phyloP scores from a whole-genome alignment of 2,797 vertebrate species.

The Nothura maculosa region DNA sequence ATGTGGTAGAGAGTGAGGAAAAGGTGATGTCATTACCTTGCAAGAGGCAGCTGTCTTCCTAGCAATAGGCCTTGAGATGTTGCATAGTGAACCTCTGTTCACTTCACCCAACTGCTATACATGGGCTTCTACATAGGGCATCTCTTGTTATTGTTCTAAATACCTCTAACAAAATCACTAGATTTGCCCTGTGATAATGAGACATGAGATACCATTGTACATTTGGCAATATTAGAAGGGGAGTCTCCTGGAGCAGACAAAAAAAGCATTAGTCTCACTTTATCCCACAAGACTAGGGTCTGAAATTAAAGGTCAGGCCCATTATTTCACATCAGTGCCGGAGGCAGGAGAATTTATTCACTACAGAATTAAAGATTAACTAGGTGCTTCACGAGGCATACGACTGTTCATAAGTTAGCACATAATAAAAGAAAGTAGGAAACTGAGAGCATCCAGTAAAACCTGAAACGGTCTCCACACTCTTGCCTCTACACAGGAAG shows the following conservation, averaged over 20 bases:
- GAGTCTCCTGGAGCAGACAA: background rate
- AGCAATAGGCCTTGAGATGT: background rate
- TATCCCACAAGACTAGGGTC: constrained; percentile 36
- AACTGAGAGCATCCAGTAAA: background rate
- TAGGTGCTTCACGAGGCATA: constrained; percentile 24
- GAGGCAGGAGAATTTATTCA: constrained; percentile 65
- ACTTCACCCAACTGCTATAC: background rate
- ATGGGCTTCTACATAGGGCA: background rate
- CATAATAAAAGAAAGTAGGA: background rate
- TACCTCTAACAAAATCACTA: background rate
- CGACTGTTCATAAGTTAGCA: constrained; percentile 38
- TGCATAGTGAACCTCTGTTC: background rate
- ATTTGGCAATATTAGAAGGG: background rate
- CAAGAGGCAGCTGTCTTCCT: background rate
- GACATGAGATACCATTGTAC: background rate
- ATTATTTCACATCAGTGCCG: constrained; percentile 63
- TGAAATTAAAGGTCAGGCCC: constrained; percentile 74
- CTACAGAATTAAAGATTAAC: constrained; percentile 68
- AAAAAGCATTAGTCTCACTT: constrained; percentile 39
- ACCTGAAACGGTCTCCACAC: background rate
- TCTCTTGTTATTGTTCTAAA: background rate
- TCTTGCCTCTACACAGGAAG: background rate
- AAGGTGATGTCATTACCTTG: background rate
- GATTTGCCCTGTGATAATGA: background rate
- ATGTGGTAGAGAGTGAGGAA: background rate